These are phyloP conservation scores for Gallinago jamesoni DNA, from an alignment of 2,113 vertebrate genomes.

Conservation along the genomic window DNA sequence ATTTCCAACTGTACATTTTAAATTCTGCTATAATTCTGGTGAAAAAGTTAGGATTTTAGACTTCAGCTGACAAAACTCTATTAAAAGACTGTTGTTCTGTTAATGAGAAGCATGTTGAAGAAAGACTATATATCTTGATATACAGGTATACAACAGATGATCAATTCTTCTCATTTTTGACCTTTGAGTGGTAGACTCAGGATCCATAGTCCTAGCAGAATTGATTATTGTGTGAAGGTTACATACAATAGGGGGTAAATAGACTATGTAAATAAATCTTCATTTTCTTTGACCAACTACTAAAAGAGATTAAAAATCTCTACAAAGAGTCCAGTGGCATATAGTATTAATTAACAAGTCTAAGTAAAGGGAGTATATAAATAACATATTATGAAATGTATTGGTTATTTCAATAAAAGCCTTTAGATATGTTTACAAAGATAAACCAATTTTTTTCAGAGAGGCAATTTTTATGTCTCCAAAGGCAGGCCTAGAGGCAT, in stretches of 20 bases:
- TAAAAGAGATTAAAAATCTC: not conserved
- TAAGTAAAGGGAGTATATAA: not conserved
- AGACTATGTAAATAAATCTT: constrained; percentile 40
- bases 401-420: not conserved
- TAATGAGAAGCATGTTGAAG: not conserved
- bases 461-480: not conserved
- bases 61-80: constrained; percentile 31
- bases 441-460: not conserved
- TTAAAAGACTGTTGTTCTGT: constrained; percentile 10
- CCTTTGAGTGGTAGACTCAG: constrained; percentile 10
- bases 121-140: constrained; percentile 45
- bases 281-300: constrained; percentile 25
- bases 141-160: constrained; percentile 26
- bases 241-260: constrained; percentile 9
- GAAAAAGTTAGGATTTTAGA: not conserved
- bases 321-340: not conserved
- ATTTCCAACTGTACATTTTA: constrained; percentile 22
- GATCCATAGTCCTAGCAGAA: constrained; percentile 29
- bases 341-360: not conserved
- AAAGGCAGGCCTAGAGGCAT: not conserved
- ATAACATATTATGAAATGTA: not conserved
- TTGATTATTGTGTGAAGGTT: constrained; percentile 51
- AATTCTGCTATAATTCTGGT: constrained; percentile 2
- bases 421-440: not conserved
- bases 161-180: constrained; percentile 56